Evolutionary conservation across 2,888 invertebrate species (phyloP), one percentile per base, ranked within the genome.

Genomic region (Hecatera dysodea): DNA sequence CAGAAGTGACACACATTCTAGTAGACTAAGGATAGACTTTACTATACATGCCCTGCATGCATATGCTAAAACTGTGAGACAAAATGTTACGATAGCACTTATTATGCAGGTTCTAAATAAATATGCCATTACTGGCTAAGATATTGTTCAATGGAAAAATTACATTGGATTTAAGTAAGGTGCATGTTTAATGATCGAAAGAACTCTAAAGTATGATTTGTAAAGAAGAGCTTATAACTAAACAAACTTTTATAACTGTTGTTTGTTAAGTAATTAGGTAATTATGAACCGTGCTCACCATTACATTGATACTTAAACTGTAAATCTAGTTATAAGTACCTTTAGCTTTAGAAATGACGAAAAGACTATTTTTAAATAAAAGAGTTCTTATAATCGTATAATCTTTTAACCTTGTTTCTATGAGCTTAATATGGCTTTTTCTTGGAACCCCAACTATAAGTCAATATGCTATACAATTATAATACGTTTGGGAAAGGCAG

Each of bases 361-460:
- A 70, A 68, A 68, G n/a, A 60, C 33, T 33, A 48, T 62, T 22
- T 53, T 56, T 65, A 9, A 33, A 42, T 72, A 72, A 72, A 64
- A 7, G 17, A 55, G 11, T 71, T 22, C 15, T 22, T 33, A 50
- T 2, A 24, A 44, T 52, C 4, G 29, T 12, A 8, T 36, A 11
- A 7, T 44, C 2, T 27, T 66, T 42, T 1, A 1, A 11, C 3
- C n/a, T 52, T 57, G 7, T 29, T 39, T 67, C n/a, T 5, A 0
- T 9, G 8, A n/a, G 17, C 24, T 29, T 15, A 12, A 19, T 22
- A 36, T 7, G 5, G 12, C n/a, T 39, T 2, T 19, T 48, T 72
- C 15, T 19, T 2, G 33, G 55, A 48, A 56, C 1, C 15, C 9
- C 29, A 17, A 9, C 29, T 27, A n/a, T 39, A 12, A 27, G 24